phyloP scores from a whole-genome alignment of 2,113 vertebrate species.

The Nesospiza acunhae region DNA sequence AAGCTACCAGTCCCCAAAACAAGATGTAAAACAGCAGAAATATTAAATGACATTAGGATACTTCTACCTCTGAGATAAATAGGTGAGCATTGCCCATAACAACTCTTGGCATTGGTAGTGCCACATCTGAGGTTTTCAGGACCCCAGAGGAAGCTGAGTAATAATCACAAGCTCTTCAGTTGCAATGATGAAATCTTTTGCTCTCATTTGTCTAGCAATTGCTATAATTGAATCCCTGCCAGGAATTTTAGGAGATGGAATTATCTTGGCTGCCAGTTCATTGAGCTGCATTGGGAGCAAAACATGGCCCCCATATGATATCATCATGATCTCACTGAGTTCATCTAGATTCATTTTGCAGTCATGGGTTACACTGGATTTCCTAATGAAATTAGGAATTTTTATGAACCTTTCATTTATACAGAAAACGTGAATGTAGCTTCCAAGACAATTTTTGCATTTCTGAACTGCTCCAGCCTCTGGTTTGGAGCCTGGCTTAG shows the following conservation, averaged over 20 bases:
- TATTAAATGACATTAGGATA: neutral
- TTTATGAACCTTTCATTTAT: no score
- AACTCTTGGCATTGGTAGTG: neutral
- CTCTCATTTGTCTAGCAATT: neutral
- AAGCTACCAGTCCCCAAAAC: neutral
- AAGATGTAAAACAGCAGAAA: neutral
- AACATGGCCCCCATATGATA: no score
- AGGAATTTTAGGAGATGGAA: neutral
- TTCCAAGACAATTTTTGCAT: neutral
- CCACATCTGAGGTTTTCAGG: neutral
- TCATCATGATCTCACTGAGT: no score
- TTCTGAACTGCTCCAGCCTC: neutral
- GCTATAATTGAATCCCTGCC: neutral
- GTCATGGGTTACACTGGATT: neutral
- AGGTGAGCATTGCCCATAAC: neutral
- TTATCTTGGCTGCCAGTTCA: neutral
- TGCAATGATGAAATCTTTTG: neutral
- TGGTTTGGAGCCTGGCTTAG: slow-evolving; percentile 1
- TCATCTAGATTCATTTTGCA: no score
- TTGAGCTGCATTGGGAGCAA: no score
- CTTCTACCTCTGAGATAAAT: neutral
- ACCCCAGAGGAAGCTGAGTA: neutral
- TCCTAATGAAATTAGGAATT: no score
- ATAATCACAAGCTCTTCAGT: neutral
- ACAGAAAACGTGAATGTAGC: no score